Evolutionary conservation across 2,113 vertebrate species (phyloP), one percentile per base, ranked within the genome.

Genomic region (Melanerpes aurifrons): DNA sequence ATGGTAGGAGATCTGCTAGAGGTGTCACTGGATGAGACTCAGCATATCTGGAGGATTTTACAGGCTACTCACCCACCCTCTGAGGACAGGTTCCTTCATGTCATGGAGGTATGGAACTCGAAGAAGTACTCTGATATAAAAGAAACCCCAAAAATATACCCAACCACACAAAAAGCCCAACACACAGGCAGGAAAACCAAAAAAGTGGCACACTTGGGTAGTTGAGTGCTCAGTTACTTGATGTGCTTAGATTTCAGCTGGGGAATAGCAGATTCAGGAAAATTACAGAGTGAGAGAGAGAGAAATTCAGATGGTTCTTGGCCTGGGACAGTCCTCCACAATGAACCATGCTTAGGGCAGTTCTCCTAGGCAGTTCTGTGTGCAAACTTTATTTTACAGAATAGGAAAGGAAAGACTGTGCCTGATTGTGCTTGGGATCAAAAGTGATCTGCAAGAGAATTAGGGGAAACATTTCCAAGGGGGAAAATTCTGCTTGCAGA

Each of bases 41-140:
- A 99, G 90, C 99, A 99, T 96, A 99, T 99, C 97, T 99, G 99
- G 99, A 95, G 99, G 95, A 99, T 99, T 95, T 97, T 99, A 59
- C 99, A 99, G 96, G 99, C 99, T 89, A 99, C 99, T 6, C 99
- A 99, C 82, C 99, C 99, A 13, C 99, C 99, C 18, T 99, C 99
- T 24, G 99, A 99, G 95, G 99, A 99, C 47, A 98, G 98, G 84
- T 99, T 99, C 92, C 98, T 99, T 89, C 99, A 99, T 92, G 98
- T 99, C 93, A 98, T 99, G 98, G 99, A 99, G 98, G 99, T 99
- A 98, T 31, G 80, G 32, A 79, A 40, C 32, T 12, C 12, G 2
- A 21, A 56, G 32, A 54, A 87, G n/a, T 72, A 25, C 1, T 87
- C 21, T 32, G 8, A 5, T 68, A 12, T 21, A n/a, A 17, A 10